Percentiles rank a stretch among this genome's conserved stretches.
phyloP scores from a whole-genome alignment of 2,888 invertebrate genomes.

The Labia minor region DNA sequence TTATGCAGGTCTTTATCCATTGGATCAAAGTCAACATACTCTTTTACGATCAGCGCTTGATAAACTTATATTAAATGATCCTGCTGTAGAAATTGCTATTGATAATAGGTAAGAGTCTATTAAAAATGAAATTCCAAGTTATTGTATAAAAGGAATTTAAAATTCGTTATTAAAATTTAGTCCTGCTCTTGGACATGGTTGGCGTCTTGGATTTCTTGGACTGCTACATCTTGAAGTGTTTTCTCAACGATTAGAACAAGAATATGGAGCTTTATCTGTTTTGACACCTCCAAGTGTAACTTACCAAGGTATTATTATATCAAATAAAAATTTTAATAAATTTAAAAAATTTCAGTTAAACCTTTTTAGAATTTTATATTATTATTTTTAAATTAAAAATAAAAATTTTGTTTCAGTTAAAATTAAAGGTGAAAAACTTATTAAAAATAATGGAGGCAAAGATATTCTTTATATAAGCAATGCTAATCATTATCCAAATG shows the following conservation, averaged over 20 bases:
- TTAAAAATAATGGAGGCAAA: constrained; percentile 48
- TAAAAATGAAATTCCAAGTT: constrained; percentile 8
- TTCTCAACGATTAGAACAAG: constrained; percentile 72
- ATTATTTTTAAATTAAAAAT: neutral
- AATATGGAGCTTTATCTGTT: constrained; percentile 69
- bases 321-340: neutral
- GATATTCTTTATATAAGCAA: constrained; percentile 58
- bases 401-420: constrained; percentile 43
- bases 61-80: constrained; percentile 86
- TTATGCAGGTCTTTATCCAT: constrained; percentile 81
- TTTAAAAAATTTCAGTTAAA: neutral
- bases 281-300: constrained; percentile 79
- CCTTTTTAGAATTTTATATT: neutral
- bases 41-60: constrained; percentile 71
- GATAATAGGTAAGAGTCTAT: constrained; percentile 64
- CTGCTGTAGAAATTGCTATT: constrained; percentile 68
- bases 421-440: constrained; percentile 60
- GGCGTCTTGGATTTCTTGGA: constrained; percentile 79
- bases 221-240: constrained; percentile 82
- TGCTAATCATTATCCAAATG: constrained; percentile 61
- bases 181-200: constrained; percentile 78
- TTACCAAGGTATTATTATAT: constrained; percentile 47
- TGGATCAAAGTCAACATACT: constrained; percentile 74
- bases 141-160: neutral
- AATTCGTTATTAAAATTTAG: constrained; percentile 39